These are phyloP conservation scores for Lochmaea capreae DNA, from an alignment of 2,888 invertebrate genomes.

Conservation along the genomic window DNA sequence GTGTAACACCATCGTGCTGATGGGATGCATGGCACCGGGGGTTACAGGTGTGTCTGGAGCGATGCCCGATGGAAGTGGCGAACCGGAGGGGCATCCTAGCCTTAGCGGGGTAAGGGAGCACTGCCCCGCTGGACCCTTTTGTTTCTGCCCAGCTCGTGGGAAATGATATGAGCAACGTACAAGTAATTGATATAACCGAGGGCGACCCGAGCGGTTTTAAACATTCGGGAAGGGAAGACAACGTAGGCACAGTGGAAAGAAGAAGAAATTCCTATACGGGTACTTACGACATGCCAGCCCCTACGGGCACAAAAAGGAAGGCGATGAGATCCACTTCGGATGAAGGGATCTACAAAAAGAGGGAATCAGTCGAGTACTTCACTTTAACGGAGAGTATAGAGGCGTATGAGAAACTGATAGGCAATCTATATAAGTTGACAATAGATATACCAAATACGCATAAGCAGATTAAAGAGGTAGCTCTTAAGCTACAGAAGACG, in stretches of 20 bases:
- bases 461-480: neutral
- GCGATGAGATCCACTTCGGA: neutral
- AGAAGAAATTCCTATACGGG: neutral
- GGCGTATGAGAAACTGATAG: neutral
- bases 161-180: too few relatives aligned
- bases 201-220: too few relatives aligned
- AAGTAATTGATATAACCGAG: too few relatives aligned
- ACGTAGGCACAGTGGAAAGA: neutral
- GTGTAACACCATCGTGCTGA: conserved; percentile 9
- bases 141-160: too few relatives aligned
- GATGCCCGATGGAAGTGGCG: too few relatives aligned
- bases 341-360: neutral
- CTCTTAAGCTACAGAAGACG: neutral
- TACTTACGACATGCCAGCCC: neutral
- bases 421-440: neutral
- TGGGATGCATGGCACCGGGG: conserved; percentile 17
- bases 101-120: too few relatives aligned
- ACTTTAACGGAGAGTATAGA: neutral
- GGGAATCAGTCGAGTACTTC: neutral
- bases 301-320: neutral
- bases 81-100: too few relatives aligned
- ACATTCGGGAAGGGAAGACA: neutral
- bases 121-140: too few relatives aligned
- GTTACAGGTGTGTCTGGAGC: conserved; percentile 22
- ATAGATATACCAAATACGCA: neutral